A percentile compares a stretch with the other conserved stretches of the same genome.
phyloP scores from a whole-genome alignment of 2,113 vertebrate genomes.

The Dromaius novaehollandiae region DNA sequence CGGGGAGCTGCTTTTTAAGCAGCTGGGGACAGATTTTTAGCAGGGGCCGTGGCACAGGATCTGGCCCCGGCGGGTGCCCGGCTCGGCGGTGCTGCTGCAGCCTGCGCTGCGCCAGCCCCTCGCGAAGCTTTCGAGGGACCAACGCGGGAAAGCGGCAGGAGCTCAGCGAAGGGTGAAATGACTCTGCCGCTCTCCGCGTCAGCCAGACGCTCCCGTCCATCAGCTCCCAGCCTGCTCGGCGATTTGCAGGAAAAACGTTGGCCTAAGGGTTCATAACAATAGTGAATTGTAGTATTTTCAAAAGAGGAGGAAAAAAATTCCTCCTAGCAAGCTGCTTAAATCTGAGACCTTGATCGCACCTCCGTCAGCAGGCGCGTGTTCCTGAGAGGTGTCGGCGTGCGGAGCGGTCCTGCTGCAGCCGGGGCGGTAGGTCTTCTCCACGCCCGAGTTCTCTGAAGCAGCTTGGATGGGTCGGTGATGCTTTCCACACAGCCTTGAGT shows the following conservation, averaged over 20 bases:
- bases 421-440: background rate
- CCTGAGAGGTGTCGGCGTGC: background rate
- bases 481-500: background rate
- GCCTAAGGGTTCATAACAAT: background rate
- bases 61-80: background rate
- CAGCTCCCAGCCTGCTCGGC: background rate
- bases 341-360: background rate
- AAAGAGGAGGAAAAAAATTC: background rate
- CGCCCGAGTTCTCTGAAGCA: background rate
- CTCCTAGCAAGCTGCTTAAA: background rate
- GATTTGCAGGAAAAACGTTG: background rate
- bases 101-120: background rate
- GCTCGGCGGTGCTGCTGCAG: background rate
- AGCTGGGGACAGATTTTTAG: background rate
- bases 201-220: background rate
- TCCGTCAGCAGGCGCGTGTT: background rate
- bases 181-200: background rate
- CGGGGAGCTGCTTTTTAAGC: background rate
- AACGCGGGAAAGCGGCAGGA: background rate
- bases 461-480: background rate
- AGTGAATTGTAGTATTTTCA: background rate
- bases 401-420: background rate
- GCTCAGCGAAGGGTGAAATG: background rate
- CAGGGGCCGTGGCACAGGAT: too few relatives aligned
- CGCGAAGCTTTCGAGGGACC: background rate